phyloP scores from a whole-genome alignment of 2,797 vertebrate genomes.

The Sarcoramphus papa region DNA sequence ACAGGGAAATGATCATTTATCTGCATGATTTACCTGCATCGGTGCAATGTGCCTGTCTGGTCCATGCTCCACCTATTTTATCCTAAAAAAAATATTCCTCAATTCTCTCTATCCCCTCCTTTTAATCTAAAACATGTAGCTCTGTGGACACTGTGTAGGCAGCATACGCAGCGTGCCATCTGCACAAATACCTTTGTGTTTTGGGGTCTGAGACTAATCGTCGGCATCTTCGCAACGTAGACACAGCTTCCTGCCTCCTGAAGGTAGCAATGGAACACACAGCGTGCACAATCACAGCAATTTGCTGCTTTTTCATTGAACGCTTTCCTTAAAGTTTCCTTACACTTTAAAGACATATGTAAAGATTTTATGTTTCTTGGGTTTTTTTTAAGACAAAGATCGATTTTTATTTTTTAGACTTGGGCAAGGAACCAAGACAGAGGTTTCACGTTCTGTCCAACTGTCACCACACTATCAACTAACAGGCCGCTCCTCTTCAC shows the following conservation, averaged over 20 bases:
- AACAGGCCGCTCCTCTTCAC: neutral
- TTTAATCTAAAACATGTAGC: neutral
- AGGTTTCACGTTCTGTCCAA: neutral
- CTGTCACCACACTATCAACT: rapidly evolving
- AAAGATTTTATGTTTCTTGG: neutral
- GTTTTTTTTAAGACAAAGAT: neutral
- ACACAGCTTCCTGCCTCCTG: neutral
- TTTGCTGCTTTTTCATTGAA: neutral
- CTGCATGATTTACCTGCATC: neutral
- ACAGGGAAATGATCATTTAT: neutral
- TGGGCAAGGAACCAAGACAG: neutral
- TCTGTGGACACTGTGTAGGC: neutral
- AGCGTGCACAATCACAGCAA: neutral
- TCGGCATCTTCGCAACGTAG: neutral
- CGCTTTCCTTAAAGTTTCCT: neutral
- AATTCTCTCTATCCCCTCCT: neutral
- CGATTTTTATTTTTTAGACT: no score
- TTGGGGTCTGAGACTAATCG: neutral
- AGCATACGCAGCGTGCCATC: neutral
- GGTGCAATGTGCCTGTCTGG: neutral
- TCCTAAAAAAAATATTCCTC: neutral
- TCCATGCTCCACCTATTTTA: neutral
- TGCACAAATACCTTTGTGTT: neutral
- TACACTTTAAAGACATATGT: neutral
- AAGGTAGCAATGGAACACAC: neutral